phyloP scores from a whole-genome alignment of 2,797 vertebrate genomes.

The Lutjanus campechanus region DNA sequence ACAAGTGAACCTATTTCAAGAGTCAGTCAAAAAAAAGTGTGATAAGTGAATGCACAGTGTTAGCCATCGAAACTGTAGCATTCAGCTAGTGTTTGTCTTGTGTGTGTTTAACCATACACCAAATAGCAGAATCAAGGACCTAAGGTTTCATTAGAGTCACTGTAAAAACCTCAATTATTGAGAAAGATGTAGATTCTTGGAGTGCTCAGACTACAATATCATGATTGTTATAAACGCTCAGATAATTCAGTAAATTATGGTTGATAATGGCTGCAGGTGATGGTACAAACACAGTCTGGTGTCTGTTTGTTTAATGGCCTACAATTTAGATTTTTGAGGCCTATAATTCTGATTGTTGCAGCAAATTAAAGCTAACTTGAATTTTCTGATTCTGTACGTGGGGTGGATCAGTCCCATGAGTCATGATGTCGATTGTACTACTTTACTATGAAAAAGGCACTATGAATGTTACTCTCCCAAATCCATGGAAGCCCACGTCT shows the following conservation, averaged over 20 bases:
- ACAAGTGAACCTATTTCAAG: slow-evolving; percentile 10
- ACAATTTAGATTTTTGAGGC: slow-evolving; percentile 37
- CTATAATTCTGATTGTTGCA: slow-evolving; percentile 46
- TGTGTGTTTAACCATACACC: background rate
- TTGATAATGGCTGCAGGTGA: slow-evolving; percentile 44
- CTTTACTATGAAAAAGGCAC: no score
- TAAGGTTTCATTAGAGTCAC: background rate
- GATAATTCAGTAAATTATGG: slow-evolving; percentile 52
- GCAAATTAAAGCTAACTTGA: slow-evolving; percentile 25
- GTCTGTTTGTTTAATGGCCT: slow-evolving; percentile 51
- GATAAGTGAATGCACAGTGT: background rate
- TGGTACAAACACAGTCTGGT: slow-evolving; percentile 30
- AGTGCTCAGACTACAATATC: background rate
- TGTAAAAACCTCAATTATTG: slow-evolving; percentile 15
- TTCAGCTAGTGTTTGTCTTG: background rate
- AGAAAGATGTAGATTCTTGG: background rate
- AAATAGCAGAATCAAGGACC: background rate
- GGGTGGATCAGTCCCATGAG: slow-evolving; percentile 11
- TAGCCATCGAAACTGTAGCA: background rate
- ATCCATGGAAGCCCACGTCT: background rate
- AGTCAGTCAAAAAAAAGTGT: background rate
- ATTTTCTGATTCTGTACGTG: slow-evolving; percentile 13
- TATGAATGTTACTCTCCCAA: background rate
- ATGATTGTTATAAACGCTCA: slow-evolving; percentile 8
- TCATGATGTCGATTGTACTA: slow-evolving; percentile 11